Evolutionary conservation across 2,888 invertebrate species (phyloP).

Genomic region (Rotaria sp.): DNA sequence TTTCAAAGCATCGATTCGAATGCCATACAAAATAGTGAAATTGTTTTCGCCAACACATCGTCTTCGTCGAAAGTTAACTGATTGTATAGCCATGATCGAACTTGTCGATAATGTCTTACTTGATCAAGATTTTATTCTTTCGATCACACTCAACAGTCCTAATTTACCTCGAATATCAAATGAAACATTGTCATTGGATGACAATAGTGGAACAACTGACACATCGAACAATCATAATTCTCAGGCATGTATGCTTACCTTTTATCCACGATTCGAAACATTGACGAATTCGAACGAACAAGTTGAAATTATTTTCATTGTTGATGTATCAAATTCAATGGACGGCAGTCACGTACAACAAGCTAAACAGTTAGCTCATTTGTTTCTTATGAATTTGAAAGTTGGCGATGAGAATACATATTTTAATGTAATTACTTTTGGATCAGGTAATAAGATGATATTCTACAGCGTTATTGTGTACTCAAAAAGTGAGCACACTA

Average conservation of each 20-base stretch:
- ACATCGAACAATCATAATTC: conserved; percentile 39
- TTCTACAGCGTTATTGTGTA: background rate
- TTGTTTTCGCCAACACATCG: conserved; percentile 50
- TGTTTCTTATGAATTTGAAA: background rate
- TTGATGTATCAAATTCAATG: conserved; percentile 57
- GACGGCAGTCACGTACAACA: conserved; percentile 44
- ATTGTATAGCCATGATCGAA: conserved; percentile 52
- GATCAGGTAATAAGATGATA: background rate
- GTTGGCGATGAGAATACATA: background rate
- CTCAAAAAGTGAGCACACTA: too few relatives aligned
- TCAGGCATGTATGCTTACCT: conserved; percentile 47
- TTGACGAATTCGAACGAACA: conserved; percentile 44
- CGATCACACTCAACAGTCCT: conserved; percentile 53
- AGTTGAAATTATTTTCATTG: conserved; percentile 49
- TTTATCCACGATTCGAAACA: conserved; percentile 56
- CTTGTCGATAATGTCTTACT: conserved; percentile 46
- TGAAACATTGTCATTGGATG: conserved; percentile 45
- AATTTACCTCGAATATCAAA: conserved; percentile 57
- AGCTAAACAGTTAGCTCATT: conserved; percentile 28
- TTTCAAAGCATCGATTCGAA: conserved; percentile 49
- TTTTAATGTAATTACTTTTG: conserved; percentile 10
- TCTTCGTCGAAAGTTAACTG: conserved; percentile 51
- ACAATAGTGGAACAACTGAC: conserved; percentile 38
- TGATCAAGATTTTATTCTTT: conserved; percentile 53
- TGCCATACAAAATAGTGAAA: conserved; percentile 53